Evolutionary conservation across 2,888 invertebrate species (phyloP).

Genomic region (Trissoscelio sp.): DNA sequence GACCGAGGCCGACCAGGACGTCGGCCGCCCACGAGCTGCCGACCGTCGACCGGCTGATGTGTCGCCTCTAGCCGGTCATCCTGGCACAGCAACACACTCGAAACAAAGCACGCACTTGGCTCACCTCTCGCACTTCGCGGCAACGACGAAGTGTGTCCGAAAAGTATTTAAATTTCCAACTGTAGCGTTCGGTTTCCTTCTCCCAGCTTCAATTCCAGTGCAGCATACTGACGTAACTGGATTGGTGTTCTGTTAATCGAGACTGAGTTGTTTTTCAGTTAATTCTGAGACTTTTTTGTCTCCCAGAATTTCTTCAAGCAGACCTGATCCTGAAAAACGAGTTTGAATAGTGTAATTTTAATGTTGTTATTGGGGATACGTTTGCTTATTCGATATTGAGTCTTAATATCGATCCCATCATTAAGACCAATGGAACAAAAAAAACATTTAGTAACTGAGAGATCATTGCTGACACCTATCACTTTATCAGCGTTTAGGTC

Average conservation of each 20-base stretch:
- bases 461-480: too few relatives aligned
- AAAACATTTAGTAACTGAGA: too few relatives aligned
- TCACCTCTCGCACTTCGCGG: too few relatives aligned
- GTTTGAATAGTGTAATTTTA: constrained; percentile 1
- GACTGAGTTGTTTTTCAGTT: neutral
- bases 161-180: neutral
- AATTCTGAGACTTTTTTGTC: neutral
- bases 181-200: neutral
- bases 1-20: too few relatives aligned
- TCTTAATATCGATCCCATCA: too few relatives aligned
- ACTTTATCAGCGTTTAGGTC: too few relatives aligned
- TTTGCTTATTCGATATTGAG: neutral
- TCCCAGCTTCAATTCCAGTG: neutral
- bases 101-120: too few relatives aligned
- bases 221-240: neutral
- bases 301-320: constrained; percentile 1
- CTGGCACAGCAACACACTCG: too few relatives aligned
- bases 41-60: too few relatives aligned
- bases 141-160: neutral
- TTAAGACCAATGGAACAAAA: too few relatives aligned
- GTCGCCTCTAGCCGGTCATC: too few relatives aligned
- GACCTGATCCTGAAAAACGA: neutral
- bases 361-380: neutral
- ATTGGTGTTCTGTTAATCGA: neutral
- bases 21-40: too few relatives aligned